Evolutionary conservation across 2,797 vertebrate species (phyloP), one percentile per base, ranked within the genome.

Genomic region (Chloroceryle inda): DNA sequence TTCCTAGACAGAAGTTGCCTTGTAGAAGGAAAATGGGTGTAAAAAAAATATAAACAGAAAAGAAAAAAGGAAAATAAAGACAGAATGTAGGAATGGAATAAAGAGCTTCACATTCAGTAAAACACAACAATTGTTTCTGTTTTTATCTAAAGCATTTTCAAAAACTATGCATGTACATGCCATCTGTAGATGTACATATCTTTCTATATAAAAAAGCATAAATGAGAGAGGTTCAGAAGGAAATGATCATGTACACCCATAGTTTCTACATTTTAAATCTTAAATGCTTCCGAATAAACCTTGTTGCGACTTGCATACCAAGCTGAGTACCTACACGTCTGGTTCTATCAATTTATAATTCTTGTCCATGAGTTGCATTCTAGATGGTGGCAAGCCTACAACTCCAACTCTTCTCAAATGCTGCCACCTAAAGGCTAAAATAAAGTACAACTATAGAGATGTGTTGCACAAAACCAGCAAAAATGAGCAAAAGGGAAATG

Each of bases 401-500:
- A 47, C 44, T 15, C 27, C 63, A 97, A 98, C 58, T 95, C 82
- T 96, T 98, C 97, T 98, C 97, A 95, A 84, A 98, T 98, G 97
- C 97, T 98, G 97, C 97, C 98, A 98, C 86, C 98, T 97, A 93
- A 95, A 97, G 98, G 94, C 84, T 92, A 63, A 93, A 95, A 19
- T 31, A 22, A 72, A 77, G 72, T 56, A 97, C 47, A 89, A 38
- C 72, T n/a, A 8, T 23, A 84, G 71, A 37, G 44, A 61, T 64
- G 16, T 16, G 13, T n/a, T 23, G 14, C 38, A 40, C 13, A 14
- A 17, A 63, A 71, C 38, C 4, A 49, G 29, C n/a, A 63, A 63
- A 80, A 78, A 31, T 0, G 6, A 62, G 17, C 27, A 44, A 59
- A 69, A 17, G 11, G 17, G 13, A 68, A 73, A 92, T 5, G 11